Base-by-base conservation (phyloP, 2,113 vertebrate species). In the Corythaixoides concolor region DNA sequence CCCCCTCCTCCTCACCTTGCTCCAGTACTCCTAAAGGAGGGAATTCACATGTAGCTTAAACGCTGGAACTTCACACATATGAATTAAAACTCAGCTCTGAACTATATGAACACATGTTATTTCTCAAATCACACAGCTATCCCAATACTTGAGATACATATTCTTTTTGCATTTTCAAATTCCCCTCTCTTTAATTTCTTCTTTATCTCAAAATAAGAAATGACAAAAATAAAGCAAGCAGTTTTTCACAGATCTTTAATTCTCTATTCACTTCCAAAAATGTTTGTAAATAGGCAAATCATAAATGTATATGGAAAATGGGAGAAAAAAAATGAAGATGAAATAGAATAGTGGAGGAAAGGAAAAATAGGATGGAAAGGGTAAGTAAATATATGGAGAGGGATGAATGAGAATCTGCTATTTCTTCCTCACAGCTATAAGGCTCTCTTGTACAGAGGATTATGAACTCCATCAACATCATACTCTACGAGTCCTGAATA, bases 261-360 rank as follows among this genome's bases (percentile, higher is more conserved):
- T 64, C 32, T 72, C 19, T 87, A 15, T 41, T 75, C 15, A n/a
- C 24, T 80, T 75, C 30, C 39, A 89, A 89, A 96, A 85, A 77
- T 41, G 41, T 58, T 77, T 86, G 35, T 39, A 79, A 80, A 62
- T 21, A 76, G 35, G 30, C 18, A 90, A 92, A 64, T 20, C 18
- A 47, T 41, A 16, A 64, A 64, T 12, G 5, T 19, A 41, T 55
- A 49, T 1, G 4, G 21, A 69, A 88, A 69, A 58, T 6, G 12
- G 14, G 45, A 68, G 58, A 76, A 88, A 53, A 86, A 80, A 84
- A 76, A 62, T 9, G 55, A 66, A 4, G 7, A 56, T 47, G 21
- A 86, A 79, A 59, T 6, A 64, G 37, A 82, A 76, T 20, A 83
- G 24, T 17, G 11, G 11, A 5, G 16, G 5, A 69, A 68, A 81